These are phyloP conservation scores for Aleiodes alternator DNA, from an alignment of 2,888 invertebrate genomes.

Conservation along the genomic window DNA sequence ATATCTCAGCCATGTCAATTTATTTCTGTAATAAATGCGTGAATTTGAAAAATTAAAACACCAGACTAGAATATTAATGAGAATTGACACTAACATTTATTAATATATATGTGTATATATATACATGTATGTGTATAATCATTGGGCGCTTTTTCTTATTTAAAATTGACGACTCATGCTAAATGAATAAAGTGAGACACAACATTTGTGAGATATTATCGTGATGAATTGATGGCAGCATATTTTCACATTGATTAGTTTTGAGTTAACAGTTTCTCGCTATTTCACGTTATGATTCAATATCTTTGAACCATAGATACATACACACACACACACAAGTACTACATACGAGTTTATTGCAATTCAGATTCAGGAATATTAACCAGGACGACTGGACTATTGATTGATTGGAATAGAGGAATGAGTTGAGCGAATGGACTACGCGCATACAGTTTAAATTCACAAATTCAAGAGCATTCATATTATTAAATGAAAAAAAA, in stretches of 20 bases:
- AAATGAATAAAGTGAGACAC: neutral
- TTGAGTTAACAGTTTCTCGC: slow-evolving; percentile 7
- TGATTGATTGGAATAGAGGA: slow-evolving; percentile 43
- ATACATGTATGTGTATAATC: neutral
- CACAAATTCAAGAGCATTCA: neutral
- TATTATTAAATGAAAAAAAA: neutral
- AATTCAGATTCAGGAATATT: slow-evolving; percentile 25
- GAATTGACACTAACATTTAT: slow-evolving; percentile 9
- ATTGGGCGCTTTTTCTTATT: slow-evolving; percentile 1
- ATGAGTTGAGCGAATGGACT: neutral
- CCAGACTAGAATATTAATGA: neutral
- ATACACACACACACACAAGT: neutral
- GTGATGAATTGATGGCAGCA: slow-evolving; percentile 12
- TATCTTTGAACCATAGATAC: slow-evolving; percentile 31
- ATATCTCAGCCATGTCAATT: slow-evolving; percentile 18
- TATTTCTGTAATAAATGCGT: neutral
- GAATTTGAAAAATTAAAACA: neutral
- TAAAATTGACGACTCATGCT: slow-evolving; percentile 11
- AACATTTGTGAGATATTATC: neutral
- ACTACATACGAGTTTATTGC: too few species aligned
- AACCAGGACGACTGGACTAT: slow-evolving; percentile 46
- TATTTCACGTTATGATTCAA: slow-evolving; percentile 24
- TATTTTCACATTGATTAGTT: slow-evolving; percentile 25
- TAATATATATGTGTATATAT: neutral
- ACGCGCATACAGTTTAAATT: too few species aligned